Conservation (phyloP, 2,888 invertebrate genomes). For the Thymelicus lineola region DNA sequence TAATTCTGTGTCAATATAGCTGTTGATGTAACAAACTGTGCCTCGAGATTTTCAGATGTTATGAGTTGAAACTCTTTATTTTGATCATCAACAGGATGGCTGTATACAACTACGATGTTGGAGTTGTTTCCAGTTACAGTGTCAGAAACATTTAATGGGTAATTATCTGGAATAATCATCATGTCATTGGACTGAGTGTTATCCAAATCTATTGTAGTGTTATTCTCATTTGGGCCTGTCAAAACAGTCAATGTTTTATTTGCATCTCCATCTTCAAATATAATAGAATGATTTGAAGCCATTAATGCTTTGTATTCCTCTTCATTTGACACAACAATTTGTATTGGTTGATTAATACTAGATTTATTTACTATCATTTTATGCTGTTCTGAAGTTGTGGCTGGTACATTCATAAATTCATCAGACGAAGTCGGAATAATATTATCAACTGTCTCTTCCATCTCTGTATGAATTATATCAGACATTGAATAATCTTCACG, state of each 20-base stretch:
- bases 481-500: constrained; percentile 60
- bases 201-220: constrained; percentile 70
- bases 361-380: constrained; percentile 66
- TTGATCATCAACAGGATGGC: constrained; percentile 84
- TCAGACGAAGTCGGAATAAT: constrained; percentile 58
- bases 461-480: constrained; percentile 59
- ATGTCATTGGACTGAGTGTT: constrained; percentile 85
- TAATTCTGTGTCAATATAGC: constrained; percentile 74
- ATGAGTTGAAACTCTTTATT: constrained; percentile 83
- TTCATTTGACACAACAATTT: constrained; percentile 81
- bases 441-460: constrained; percentile 53
- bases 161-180: constrained; percentile 87
- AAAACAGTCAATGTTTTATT: constrained; percentile 74
- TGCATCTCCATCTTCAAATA: constrained; percentile 70
- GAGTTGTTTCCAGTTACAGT: constrained; percentile 80
- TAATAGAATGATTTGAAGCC: constrained; percentile 73
- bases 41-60: constrained; percentile 65
- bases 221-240: constrained; percentile 59
- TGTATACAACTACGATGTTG: constrained; percentile 87
- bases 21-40: constrained; percentile 72
- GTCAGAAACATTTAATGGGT: constrained; percentile 83
- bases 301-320: constrained; percentile 80
- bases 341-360: constrained; percentile 68
- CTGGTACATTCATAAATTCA: constrained; percentile 58
- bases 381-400: constrained; percentile 51